Evolutionary conservation across 2,888 invertebrate genomes (phyloP), one percentile per base, ranked within the genome.

Genomic region (Pheosia gnoma): DNA sequence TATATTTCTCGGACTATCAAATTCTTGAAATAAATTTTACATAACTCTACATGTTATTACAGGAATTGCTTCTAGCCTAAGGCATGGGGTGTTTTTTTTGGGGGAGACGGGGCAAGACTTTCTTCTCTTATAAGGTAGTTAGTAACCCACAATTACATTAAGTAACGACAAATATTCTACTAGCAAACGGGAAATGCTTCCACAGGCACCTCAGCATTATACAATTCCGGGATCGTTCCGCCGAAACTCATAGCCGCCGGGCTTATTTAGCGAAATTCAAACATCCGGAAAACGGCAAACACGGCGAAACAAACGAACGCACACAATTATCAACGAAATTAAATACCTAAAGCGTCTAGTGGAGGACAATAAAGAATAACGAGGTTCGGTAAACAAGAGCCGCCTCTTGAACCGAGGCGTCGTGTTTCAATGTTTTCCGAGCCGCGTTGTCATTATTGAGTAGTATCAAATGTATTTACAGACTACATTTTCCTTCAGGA

Each of bases 401-500:
- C 52, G 39, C 53, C 45, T 36, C 57, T 59, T 60, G 56, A 73
- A 71, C 61, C 59, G 64, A 71, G 64, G 56, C 62, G 62, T 65
- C 60, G 60, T 71, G 61, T 64, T 66, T 37, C 53, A 57, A 59
- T 39, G 43, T 47, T 47, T 47, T 11, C 4, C n/a, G n/a, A 6
- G 5, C 47, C n/a, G n/a, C 11, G n/a, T 47, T 47, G 47, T 47
- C 47, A 47, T 47, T 47, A 47, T 47, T 47, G 47, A 47, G 11
- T 8, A 41, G 41, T 7, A 41, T 41, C 5, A 41, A 41, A 41
- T 41, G 41, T 41, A 7, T 41, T 41, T 8, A 7, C 41, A 7
- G 41, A 25, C 25, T 25, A 25, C 25, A 25, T 25, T 25, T 25
- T 25, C 25, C 25, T 25, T 25, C 25, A 25, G 25, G 25, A 25